Base-by-base conservation (phyloP, 2,113 vertebrate genomes). In the Myiagra hebetior region DNA sequence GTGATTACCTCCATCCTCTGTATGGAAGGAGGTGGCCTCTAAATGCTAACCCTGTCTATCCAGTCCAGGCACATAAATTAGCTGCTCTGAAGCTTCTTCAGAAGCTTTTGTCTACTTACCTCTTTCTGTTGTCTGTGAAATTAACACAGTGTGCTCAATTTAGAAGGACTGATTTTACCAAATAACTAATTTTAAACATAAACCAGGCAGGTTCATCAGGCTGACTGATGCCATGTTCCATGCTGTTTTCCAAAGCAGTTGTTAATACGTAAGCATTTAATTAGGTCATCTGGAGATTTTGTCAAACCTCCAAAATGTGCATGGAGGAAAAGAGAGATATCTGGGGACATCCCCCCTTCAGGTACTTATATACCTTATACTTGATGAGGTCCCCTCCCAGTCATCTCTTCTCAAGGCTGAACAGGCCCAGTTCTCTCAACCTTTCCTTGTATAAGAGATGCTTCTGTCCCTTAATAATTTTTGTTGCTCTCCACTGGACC, bases 391-490 rank as follows among this genome's bases (percentile, higher is more conserved):
- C 4, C 6, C 7, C 11, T 64, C 41, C 64, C 30, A 49, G 7
- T 27, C 57, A 23, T 73, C 42, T 49, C 35, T 63, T 49, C 65
- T 73, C 4, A 18, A 65, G 67, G 31, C 14, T 33, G 24, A 73
- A 57, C 10, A 56, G 27, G 8, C 12, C 26, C 27, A 44, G 37
- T 17, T 62, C 13, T 15, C 44, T 57, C 50, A 19, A 12, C 15
- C 27, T 72, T 33, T 37, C 15, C 31, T 64, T 0, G 0, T 50
- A 16, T 9, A 14, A 27, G 18, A 65, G 44, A 37, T 44, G 10
- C 6, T 81, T 8, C 27, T 6, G 18, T 37, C 22, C 13, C 31
- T 73, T 31, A 49, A 31, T 15, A 0, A 15, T 33, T 47, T 47
- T 47, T 65, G 26, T 35, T 64, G 39, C 42, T 21, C 21, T 64